These are phyloP conservation scores for Megaustenia siamemsis DNA, from an alignment of 2,888 invertebrate species.

Conservation along the genomic window DNA sequence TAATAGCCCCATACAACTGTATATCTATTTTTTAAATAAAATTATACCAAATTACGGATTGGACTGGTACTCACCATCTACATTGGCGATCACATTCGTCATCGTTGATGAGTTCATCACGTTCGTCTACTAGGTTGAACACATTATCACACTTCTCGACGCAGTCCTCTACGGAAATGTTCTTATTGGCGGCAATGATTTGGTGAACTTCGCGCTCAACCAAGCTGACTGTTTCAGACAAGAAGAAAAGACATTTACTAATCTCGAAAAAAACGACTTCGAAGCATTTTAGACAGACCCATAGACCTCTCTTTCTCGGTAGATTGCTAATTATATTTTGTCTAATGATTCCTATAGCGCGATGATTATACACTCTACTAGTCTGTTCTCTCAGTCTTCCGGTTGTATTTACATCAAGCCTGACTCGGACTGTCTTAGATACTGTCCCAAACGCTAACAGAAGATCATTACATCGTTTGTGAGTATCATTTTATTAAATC, in stretches of 20 bases:
- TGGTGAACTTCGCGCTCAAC: background rate
- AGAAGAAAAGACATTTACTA: background rate
- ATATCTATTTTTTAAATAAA: no score
- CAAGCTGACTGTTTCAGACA: background rate
- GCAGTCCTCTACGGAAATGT: constrained; percentile 9
- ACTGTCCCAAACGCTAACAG: background rate
- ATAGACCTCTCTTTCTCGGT: background rate
- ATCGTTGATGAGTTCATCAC: background rate
- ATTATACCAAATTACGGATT: background rate
- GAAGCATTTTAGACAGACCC: background rate
- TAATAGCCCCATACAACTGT: no score
- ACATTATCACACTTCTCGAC: constrained; percentile 29
- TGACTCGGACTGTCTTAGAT: background rate
- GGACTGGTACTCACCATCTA: constrained; percentile 11
- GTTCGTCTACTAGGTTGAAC: background rate
- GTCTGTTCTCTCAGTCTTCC: background rate
- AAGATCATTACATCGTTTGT: background rate
- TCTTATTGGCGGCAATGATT: background rate
- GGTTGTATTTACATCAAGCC: background rate
- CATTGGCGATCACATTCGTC: constrained; percentile 1
- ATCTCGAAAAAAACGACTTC: background rate
- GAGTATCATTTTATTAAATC: no score
- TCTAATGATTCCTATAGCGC: background rate
- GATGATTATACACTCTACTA: background rate
- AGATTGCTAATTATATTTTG: background rate